Evolutionary conservation across 1,140 invertebrate species (phyloP).

Genomic region (Luehdorfia chinensis): DNA sequence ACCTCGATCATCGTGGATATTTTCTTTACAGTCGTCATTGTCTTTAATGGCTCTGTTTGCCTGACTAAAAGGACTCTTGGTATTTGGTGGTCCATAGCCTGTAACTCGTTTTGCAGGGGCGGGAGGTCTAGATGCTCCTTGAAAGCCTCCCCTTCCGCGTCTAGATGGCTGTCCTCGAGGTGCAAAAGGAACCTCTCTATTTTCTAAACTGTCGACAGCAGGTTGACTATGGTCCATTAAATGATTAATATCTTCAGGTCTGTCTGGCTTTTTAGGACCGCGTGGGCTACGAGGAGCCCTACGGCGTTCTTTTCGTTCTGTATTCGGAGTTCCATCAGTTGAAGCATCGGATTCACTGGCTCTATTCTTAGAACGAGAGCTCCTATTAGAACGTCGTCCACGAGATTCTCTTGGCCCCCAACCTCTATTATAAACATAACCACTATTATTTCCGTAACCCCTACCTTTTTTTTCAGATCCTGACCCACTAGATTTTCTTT

Average conservation of each 20-base stretch:
- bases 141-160: conserved; percentile 83
- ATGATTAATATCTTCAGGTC: conserved; percentile 46
- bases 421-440: conserved; percentile 64
- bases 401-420: conserved; percentile 64
- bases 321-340: conserved; percentile 54
- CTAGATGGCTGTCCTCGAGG: conserved; percentile 90
- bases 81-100: conserved; percentile 85
- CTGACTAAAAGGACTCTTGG: conserved; percentile 85
- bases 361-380: conserved; percentile 68
- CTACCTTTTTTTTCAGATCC: conserved; percentile 74
- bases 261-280: conserved; percentile 53
- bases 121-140: conserved; percentile 72
- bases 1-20: conserved; percentile 57
- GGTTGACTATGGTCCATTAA: conserved; percentile 30
- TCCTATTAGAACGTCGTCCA: conserved; percentile 60
- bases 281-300: conserved; percentile 59
- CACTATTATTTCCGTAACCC: conserved; percentile 57
- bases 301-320: conserved; percentile 63
- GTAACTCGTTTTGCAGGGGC: conserved; percentile 80
- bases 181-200: conserved; percentile 79
- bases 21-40: conserved; percentile 65
- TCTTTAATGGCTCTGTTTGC: conserved; percentile 76
- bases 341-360: conserved; percentile 69
- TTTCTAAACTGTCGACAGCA: conserved; percentile 50
- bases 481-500: conserved; percentile 73